Evolutionary conservation across 2,113 vertebrate genomes (phyloP).

Genomic region (Cheilinus undulatus): DNA sequence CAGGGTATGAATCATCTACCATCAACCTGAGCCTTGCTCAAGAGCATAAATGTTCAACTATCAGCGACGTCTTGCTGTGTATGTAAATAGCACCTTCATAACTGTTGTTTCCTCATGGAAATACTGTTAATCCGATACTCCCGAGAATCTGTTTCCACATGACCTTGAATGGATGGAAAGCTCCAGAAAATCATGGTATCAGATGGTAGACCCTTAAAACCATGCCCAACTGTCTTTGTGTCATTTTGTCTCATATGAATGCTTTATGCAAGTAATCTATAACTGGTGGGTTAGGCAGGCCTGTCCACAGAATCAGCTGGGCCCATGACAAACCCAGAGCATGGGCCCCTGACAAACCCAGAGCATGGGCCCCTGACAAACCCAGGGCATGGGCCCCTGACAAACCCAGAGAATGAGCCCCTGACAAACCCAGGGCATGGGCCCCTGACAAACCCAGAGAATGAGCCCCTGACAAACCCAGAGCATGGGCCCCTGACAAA

Average conservation of each 20-base stretch:
- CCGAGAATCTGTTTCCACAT: slow-evolving; percentile 42
- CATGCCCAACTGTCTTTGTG: background rate
- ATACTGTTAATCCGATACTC: slow-evolving; percentile 33
- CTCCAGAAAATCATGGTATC: slow-evolving; percentile 4
- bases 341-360: no score
- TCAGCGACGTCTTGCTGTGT: slow-evolving; percentile 53
- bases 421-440: no score
- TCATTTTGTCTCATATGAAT: background rate
- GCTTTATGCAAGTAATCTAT: no score
- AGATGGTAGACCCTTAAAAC: background rate
- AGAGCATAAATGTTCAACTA: slow-evolving; percentile 47
- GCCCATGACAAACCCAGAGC: no score
- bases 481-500: no score
- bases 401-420: no score
- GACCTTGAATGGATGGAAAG: slow-evolving; percentile 1
- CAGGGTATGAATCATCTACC: slow-evolving; percentile 69
- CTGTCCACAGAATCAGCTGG: no score
- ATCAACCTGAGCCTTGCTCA: slow-evolving; percentile 44
- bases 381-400: no score
- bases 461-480: no score
- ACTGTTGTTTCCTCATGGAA: slow-evolving; percentile 55
- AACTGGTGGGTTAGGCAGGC: no score
- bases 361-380: no score
- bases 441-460: no score
- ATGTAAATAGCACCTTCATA: slow-evolving; percentile 63